Percentiles rank a stretch among this genome's conserved stretches.
phyloP scores from a whole-genome alignment of 92 coral and sea anemone species.

The Porites divaricata region DNA sequence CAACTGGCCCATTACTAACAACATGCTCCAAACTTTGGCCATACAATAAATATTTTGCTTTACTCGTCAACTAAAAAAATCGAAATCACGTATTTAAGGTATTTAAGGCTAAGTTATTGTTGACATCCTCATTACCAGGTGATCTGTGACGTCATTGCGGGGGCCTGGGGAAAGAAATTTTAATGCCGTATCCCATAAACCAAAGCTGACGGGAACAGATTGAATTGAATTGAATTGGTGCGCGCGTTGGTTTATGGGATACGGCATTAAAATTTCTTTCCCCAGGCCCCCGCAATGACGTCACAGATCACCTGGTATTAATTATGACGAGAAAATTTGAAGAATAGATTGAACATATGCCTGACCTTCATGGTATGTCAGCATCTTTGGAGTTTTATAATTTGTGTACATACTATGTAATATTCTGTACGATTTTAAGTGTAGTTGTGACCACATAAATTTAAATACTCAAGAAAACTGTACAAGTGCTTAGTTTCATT shows the following conservation, averaged over 20 bases:
- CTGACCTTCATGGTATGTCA: background rate
- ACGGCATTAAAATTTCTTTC: too few species aligned
- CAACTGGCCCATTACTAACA: conserved; percentile 91
- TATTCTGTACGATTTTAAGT: background rate
- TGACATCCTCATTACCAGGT: too few species aligned
- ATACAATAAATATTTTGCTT: conserved; percentile 43
- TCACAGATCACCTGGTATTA: too few species aligned
- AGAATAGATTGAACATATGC: background rate
- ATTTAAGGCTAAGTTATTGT: too few species aligned
- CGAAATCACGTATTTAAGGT: background rate
- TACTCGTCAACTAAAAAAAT: background rate
- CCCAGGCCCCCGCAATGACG: too few species aligned
- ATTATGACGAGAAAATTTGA: background rate
- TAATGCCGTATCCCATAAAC: too few species aligned
- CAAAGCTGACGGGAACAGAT: too few species aligned
- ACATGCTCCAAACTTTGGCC: conserved; percentile 83
- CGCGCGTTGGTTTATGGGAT: too few species aligned
- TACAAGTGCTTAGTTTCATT: background rate
- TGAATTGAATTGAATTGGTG: too few species aligned
- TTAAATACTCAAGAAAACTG: background rate
- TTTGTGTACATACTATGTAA: conserved; percentile 17
- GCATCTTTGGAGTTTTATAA: background rate
- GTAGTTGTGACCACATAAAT: background rate
- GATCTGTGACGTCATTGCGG: too few species aligned
- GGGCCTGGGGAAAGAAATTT: too few species aligned